Base-by-base conservation (phyloP, 2,797 vertebrate species). In the Pseudochromis fuscus region DNA sequence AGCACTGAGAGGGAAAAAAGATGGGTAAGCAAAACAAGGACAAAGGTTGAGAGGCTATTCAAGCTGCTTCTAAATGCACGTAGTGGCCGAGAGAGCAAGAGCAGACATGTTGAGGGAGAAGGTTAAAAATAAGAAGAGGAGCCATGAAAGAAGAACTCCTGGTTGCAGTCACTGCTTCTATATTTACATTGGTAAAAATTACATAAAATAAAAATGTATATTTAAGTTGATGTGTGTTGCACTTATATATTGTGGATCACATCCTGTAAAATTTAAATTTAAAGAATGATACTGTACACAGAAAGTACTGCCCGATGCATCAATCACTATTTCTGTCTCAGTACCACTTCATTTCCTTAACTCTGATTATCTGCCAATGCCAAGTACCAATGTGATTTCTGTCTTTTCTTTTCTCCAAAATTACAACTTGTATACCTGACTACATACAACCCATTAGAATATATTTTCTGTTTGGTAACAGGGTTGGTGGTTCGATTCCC, bases 61-160 rank as follows among this genome's bases (percentile, higher is more conserved):
- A 64, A 25, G 40, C 31, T 56, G 77, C 53, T 70, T 82, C 63
- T 72, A 65, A 57, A 49, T 82, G 78, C 81, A 78, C 75, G 81
- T 80, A 81, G 21, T 64, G 53, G 67, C 61, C 70, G 33, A 28
- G 46, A 56, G 67, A 74, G 77, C 90, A 93, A 82, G 93, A 87
- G 59, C 63, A 65, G 88, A 83, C 91, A 91, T 53, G 92, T 87
- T 68, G 33, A 46, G 37, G 45, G 12, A 25, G 70, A 75, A 53
- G 50, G 65, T 73, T 66, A 38, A 76, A 64, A 67, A 78, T 63
- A 63, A 62, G 52, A 67, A 48, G 13, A 24, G 18, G 18, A 13
- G 45, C 23, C 24, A 19, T 15, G 45, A 15, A 15, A 7, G 23
- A 25, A 13, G 23, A 25, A 23, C 5, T 48, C 23, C 23, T 24